Evolutionary conservation across 1,140 invertebrate species (phyloP).

Genomic region (Apis cerana): DNA sequence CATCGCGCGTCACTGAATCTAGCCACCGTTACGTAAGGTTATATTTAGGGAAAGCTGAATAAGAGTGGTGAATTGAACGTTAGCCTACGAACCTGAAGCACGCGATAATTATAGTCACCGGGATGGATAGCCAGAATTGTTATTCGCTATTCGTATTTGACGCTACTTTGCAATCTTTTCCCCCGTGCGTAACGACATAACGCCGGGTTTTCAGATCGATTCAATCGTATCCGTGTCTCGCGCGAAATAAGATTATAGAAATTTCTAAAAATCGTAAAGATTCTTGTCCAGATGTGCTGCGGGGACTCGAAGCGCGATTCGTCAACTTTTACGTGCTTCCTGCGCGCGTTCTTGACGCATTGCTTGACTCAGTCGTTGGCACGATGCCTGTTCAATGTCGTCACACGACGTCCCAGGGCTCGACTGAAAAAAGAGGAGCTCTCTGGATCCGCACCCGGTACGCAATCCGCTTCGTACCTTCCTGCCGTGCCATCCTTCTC

Average conservation of each 20-base stretch:
- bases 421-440: constrained; percentile 37
- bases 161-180: neutral
- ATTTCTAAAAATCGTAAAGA: neutral
- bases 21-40: constrained; percentile 28
- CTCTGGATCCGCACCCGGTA: constrained; percentile 5
- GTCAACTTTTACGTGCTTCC: constrained; percentile 39
- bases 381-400: constrained; percentile 51
- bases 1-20: neutral
- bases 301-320: constrained; percentile 40
- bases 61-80: constrained; percentile 33
- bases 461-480: constrained; percentile 17
- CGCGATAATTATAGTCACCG: constrained; percentile 39
- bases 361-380: constrained; percentile 54
- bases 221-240: neutral
- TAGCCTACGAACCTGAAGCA: constrained; percentile 16
- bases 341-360: constrained; percentile 47
- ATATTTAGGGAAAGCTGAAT: constrained; percentile 48
- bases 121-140: neutral
- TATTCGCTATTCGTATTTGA: neutral
- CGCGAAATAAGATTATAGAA: no score
- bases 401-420: constrained; percentile 38
- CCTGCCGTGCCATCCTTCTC: neutral
- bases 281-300: constrained; percentile 5
- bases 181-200: neutral
- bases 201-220: neutral